A percentile compares a stretch with the other conserved stretches of the same genome.
Evolutionary conservation across 2,888 invertebrate species (phyloP).

Genomic region (Cantharis rufa): DNA sequence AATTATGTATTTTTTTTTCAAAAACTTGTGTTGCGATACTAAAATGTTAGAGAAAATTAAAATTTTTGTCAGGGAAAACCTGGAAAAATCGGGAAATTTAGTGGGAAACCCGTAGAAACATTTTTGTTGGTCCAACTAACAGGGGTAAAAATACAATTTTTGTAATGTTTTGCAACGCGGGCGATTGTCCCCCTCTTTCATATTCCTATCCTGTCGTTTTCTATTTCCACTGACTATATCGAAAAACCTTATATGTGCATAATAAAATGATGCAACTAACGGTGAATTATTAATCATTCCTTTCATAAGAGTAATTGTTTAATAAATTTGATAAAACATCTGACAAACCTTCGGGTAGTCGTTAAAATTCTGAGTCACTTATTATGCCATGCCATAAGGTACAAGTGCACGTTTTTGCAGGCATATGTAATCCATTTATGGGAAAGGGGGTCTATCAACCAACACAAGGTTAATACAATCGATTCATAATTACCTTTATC

Average conservation of each 20-base stretch:
- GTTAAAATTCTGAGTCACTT: conserved; percentile 12
- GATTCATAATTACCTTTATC: not conserved
- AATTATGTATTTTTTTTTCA: too few species aligned
- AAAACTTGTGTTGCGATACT: too few species aligned
- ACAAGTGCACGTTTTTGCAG: not conserved
- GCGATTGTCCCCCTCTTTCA: too few species aligned
- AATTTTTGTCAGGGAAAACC: too few species aligned
- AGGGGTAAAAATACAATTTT: too few species aligned
- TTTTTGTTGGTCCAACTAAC: too few species aligned
- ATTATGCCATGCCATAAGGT: not conserved
- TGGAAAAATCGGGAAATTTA: too few species aligned
- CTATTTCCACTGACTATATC: not conserved
- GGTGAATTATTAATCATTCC: not conserved
- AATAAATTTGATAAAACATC: not conserved
- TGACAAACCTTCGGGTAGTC: not conserved
- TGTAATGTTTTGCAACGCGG: too few species aligned
- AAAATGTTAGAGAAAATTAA: too few species aligned
- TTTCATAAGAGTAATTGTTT: not conserved
- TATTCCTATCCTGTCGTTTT: not conserved
- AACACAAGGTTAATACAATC: not conserved
- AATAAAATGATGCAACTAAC: not conserved
- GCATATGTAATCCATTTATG: conserved; percentile 7
- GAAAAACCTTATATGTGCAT: not conserved
- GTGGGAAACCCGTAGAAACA: too few species aligned
- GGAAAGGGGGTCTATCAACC: not conserved